Evolutionary conservation across 2,797 vertebrate species (phyloP).

Genomic region (Enteromius thamalakanensis): DNA sequence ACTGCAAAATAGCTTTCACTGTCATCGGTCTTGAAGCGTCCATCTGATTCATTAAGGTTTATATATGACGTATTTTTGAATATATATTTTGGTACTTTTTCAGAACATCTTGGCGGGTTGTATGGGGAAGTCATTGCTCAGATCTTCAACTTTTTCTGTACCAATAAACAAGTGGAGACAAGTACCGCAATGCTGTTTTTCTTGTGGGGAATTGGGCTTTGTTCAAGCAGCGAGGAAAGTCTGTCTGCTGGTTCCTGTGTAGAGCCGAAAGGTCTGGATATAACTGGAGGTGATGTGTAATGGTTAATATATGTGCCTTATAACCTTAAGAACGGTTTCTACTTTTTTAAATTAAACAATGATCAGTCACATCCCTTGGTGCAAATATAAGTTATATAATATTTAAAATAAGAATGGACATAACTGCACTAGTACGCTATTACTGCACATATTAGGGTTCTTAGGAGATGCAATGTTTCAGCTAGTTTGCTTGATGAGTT

Average conservation of each 20-base stretch:
- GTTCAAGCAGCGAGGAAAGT: neutral
- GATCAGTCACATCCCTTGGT: neutral
- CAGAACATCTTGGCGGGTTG: constrained; percentile 60
- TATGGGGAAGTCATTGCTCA: constrained; percentile 56
- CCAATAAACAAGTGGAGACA: constrained; percentile 63
- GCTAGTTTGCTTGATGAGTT: neutral
- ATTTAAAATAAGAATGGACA: neutral
- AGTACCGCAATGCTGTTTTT: constrained; percentile 35
- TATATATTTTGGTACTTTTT: constrained; percentile 69
- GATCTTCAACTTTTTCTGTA: constrained; percentile 55
- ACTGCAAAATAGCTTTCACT: constrained; percentile 4
- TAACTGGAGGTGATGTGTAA: neutral
- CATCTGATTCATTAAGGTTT: constrained; percentile 59
- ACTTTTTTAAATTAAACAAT: neutral
- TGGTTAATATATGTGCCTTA: neutral
- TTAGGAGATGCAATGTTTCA: neutral
- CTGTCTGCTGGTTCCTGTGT: too few species aligned
- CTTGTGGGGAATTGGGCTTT: neutral
- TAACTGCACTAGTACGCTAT: neutral
- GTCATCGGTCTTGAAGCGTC: constrained; percentile 28
- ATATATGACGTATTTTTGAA: constrained; percentile 65
- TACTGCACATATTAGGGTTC: neutral
- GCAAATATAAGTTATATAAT: neutral
- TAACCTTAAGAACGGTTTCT: neutral
- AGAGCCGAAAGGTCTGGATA: neutral